Conservation (phyloP, 1,140 invertebrate species). For the Arion vulgaris region DNA sequence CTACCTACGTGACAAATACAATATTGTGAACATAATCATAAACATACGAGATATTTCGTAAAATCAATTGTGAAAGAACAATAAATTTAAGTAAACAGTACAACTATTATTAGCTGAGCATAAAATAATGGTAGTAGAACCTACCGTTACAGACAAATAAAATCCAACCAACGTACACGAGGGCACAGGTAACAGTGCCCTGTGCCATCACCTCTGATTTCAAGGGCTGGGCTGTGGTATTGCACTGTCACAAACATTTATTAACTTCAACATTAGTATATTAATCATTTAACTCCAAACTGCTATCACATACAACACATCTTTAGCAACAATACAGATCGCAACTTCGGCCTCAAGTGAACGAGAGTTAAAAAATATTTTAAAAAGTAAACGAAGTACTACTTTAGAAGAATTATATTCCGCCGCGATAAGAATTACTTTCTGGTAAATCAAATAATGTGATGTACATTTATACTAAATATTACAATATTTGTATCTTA, state of each 20-base stretch:
- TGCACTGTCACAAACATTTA: neutral
- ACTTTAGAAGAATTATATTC: neutral
- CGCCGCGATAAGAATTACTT: neutral
- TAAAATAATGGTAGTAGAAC: neutral
- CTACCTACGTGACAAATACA: too few species aligned
- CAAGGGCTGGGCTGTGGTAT: neutral
- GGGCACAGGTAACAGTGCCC: conserved; percentile 8
- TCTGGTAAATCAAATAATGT: too few species aligned
- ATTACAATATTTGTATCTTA: too few species aligned
- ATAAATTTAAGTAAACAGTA: too few species aligned
- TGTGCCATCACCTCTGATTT: conserved; percentile 18
- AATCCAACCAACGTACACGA: conserved; percentile 29
- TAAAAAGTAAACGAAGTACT: neutral
- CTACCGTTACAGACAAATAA: conserved; percentile 34
- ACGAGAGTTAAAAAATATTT: too few species aligned
- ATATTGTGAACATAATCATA: too few species aligned
- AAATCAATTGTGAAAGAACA: too few species aligned
- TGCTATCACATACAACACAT: neutral
- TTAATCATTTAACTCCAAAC: neutral
- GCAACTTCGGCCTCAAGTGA: neutral
- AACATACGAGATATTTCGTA: too few species aligned
- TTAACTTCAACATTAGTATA: neutral
- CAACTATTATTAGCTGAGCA: too few species aligned
- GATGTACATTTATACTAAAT: too few species aligned
- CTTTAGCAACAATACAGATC: neutral